Evolutionary conservation across 2,888 invertebrate species (phyloP).

Genomic region (Zeuzera pyrina): DNA sequence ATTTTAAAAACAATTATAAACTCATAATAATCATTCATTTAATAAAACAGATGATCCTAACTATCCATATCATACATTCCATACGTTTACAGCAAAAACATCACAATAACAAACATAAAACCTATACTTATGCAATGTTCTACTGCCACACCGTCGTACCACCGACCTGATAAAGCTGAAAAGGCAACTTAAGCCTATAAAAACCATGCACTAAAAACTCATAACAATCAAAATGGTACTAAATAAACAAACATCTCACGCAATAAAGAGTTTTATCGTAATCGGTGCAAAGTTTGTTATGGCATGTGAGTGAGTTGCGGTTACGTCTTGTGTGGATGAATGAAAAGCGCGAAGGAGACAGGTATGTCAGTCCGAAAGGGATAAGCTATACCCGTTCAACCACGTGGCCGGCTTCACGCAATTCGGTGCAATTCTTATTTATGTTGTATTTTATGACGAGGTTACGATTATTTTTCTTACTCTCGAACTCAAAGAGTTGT

Average conservation of each 20-base stretch:
- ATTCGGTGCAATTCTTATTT: constrained; percentile 46
- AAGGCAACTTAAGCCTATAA: constrained; percentile 72
- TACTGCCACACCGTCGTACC: constrained; percentile 68
- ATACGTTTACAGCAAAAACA: constrained; percentile 67
- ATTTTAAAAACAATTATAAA: constrained; percentile 38
- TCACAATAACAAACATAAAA: constrained; percentile 72
- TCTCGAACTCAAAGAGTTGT: not conserved
- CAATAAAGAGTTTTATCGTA: constrained; percentile 68
- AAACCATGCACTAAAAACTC: constrained; percentile 72
- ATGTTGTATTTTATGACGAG: constrained; percentile 17
- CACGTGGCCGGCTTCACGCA: constrained; percentile 63
- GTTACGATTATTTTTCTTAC: not conserved
- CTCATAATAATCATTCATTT: constrained; percentile 47
- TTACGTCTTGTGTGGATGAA: constrained; percentile 62
- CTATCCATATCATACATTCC: constrained; percentile 62
- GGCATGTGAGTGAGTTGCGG: constrained; percentile 50
- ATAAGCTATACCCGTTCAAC: constrained; percentile 47
- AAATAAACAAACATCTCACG: constrained; percentile 64
- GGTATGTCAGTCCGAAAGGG: constrained; percentile 36
- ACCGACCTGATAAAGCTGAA: constrained; percentile 73
- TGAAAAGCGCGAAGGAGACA: constrained; percentile 53
- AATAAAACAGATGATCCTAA: constrained; percentile 52
- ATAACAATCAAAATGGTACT: constrained; percentile 56
- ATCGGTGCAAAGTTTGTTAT: constrained; percentile 64
- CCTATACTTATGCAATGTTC: constrained; percentile 71